Conservation (phyloP, 2,797 vertebrate species). For the Sparidentex hasta region DNA sequence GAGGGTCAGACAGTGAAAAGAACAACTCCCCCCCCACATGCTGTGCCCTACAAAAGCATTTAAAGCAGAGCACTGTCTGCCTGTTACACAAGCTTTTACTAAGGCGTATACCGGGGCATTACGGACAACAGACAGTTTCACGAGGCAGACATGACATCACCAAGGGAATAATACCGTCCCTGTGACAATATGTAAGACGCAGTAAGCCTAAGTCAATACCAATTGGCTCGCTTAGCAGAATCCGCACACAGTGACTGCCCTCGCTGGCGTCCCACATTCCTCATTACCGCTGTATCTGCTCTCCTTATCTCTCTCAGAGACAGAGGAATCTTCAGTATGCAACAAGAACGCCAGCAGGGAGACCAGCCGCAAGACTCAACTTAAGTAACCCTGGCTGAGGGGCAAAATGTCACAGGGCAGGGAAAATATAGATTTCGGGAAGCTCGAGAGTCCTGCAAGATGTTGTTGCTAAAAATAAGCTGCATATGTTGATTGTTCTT, state of each 20-base stretch:
- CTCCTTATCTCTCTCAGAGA: constrained; percentile 66
- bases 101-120: constrained; percentile 51
- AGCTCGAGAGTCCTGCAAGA: not conserved
- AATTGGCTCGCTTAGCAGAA: constrained; percentile 59
- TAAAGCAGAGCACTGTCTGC: constrained; percentile 68
- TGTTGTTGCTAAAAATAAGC: not conserved
- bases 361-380: constrained; percentile 48
- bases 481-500: not conserved
- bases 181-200: constrained; percentile 70
- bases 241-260: constrained; percentile 57
- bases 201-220: constrained; percentile 60
- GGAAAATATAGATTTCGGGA: constrained; percentile 14
- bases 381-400: constrained; percentile 44
- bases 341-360: constrained; percentile 63
- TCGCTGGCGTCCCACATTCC: constrained; percentile 34
- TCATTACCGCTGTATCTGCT: constrained; percentile 52
- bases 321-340: constrained; percentile 79
- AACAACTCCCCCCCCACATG: constrained; percentile 53
- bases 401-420: constrained; percentile 34
- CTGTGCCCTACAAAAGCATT: constrained; percentile 74
- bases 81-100: constrained; percentile 66
- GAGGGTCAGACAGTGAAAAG: constrained; percentile 73
- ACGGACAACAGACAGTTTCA: constrained; percentile 71
- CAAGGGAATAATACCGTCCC: constrained; percentile 67
- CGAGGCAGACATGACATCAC: constrained; percentile 76